Percentiles rank a stretch among this genome's conserved stretches.
Evolutionary conservation across 1,140 invertebrate species (phyloP).

Genomic region (Drosophila tsacasi): DNA sequence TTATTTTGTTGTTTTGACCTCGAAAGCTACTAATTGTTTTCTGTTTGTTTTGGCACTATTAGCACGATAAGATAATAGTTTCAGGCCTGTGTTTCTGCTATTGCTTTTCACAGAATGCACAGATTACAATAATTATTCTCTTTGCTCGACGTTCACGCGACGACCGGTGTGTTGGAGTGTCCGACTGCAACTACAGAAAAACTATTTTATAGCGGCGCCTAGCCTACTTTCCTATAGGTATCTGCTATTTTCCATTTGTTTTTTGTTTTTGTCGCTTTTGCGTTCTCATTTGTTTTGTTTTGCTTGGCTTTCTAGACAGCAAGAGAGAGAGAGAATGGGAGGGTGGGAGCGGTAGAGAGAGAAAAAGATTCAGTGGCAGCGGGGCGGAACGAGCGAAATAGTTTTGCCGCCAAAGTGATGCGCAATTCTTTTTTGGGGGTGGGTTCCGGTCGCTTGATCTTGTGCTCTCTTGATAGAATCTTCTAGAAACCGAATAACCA

Average conservation of each 20-base stretch:
- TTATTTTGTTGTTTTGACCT: not conserved
- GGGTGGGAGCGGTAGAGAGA: conserved; percentile 4
- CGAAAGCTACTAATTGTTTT: conserved; percentile 12
- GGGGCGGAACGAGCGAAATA: conserved; percentile 39
- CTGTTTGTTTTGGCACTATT: not conserved
- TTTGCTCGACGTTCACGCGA: not conserved
- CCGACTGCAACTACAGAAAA: conserved; percentile 49
- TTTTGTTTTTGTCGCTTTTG: conserved; percentile 34
- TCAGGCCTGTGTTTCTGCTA: not conserved
- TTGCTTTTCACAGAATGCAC: conserved; percentile 6
- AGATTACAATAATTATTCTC: conserved; percentile 1
- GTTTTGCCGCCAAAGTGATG: conserved; percentile 32
- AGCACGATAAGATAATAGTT: conserved; percentile 30
- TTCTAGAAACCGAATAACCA: not conserved
- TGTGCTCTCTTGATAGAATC: not conserved
- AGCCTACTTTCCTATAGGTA: conserved; percentile 60
- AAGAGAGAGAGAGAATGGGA: conserved; percentile 9
- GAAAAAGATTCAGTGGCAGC: conserved; percentile 15
- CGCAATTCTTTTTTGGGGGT: conserved; percentile 39
- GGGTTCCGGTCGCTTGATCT: conserved; percentile 10
- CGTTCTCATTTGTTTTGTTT: conserved; percentile 57
- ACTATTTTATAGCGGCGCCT: conserved; percentile 56
- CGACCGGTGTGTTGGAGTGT: conserved; percentile 55
- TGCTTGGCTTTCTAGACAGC: conserved; percentile 58
- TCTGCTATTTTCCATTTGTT: conserved; percentile 41